phyloP scores from a whole-genome alignment of 30 jellyfish, hydroid and myxozoan genomes.

The Sanderia malayensis region DNA sequence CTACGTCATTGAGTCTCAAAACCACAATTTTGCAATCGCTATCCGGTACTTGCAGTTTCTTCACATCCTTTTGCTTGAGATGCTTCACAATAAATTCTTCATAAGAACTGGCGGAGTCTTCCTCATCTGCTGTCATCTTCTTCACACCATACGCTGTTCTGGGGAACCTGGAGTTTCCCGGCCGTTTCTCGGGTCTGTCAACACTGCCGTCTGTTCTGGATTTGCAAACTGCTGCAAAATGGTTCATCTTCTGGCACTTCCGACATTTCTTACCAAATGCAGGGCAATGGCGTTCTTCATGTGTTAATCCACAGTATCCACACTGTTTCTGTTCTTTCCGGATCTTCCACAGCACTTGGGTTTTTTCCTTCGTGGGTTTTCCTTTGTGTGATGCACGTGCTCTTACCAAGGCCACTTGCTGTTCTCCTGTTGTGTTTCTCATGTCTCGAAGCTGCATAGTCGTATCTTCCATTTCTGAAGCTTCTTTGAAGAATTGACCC shows the following conservation, averaged over 20 bases:
- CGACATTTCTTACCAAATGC: conserved; percentile 23
- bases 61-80: neutral
- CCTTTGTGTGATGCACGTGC: neutral
- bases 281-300: conserved; percentile 8
- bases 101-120: conserved; percentile 15
- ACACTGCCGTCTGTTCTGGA: neutral
- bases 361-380: neutral
- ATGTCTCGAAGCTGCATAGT: conserved; percentile 1
- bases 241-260: conserved; percentile 12
- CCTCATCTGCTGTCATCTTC: neutral
- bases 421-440: neutral
- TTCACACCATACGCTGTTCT: neutral
- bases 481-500: conserved; percentile 9
- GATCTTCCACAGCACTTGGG: neutral
- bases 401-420: neutral
- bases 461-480: conserved; percentile 4
- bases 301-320: conserved; percentile 9
- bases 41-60: neutral
- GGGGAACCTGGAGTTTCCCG: neutral
- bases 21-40: neutral
- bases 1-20: neutral
- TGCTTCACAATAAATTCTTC: conserved; percentile 5
- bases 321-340: neutral
- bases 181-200: too few relatives aligned
- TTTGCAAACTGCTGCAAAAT: neutral